A percentile compares a stretch with the other conserved stretches of the same genome.
Evolutionary conservation across 2,888 invertebrate genomes (phyloP).

Genomic region (Julus scanicus): DNA sequence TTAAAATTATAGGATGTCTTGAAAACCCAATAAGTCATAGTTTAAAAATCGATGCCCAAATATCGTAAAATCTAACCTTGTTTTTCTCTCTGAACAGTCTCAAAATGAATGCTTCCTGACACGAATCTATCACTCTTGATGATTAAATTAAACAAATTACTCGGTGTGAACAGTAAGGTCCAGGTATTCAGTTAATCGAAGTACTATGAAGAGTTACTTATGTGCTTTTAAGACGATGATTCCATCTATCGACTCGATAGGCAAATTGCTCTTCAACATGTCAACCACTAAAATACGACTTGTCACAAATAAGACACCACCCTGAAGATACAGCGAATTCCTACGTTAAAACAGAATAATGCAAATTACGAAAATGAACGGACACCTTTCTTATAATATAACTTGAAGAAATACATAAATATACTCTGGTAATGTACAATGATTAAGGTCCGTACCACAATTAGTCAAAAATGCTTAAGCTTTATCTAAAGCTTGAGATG

Average conservation of each 20-base stretch:
- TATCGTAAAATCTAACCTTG: constrained; percentile 75
- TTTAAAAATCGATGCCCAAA: no score
- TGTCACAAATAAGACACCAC: constrained; percentile 94
- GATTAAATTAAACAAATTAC: constrained; percentile 1
- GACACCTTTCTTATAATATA: constrained; percentile 65
- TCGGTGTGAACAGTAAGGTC: background rate
- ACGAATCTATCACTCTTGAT: constrained; percentile 74
- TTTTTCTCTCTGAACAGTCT: constrained; percentile 91
- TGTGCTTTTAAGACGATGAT: constrained; percentile 92
- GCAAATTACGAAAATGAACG: constrained; percentile 18
- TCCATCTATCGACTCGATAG: constrained; percentile 87
- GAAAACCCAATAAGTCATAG: no score
- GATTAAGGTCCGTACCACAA: no score
- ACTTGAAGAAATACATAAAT: background rate
- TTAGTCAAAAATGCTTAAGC: no score
- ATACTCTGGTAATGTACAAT: no score
- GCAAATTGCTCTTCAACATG: constrained; percentile 89
- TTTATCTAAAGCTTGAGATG: no score
- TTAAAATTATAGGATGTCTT: constrained; percentile 53
- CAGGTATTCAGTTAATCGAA: background rate
- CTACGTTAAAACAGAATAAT: constrained; percentile 60
- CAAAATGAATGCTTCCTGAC: constrained; percentile 94
- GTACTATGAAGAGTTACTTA: constrained; percentile 64
- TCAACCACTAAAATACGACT: constrained; percentile 96
- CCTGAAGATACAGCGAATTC: constrained; percentile 80